phyloP scores from a whole-genome alignment of 1,140 invertebrate genomes.

The Anagrus nilaparvatae region DNA sequence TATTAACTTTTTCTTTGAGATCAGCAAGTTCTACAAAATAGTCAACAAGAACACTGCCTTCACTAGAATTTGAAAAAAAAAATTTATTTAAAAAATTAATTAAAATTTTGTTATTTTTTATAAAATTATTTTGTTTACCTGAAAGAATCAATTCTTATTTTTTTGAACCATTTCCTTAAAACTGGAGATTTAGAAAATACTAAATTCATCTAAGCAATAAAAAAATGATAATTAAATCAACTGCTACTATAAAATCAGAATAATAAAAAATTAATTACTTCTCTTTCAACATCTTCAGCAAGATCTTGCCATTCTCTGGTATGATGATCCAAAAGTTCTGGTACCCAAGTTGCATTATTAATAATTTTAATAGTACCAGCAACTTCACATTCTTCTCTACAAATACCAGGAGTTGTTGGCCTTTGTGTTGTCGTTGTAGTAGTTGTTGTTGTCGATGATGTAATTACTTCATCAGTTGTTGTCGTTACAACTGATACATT shows the following conservation, averaged over 20 bases:
- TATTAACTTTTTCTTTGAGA: slow-evolving; percentile 65
- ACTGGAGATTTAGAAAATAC: slow-evolving; percentile 65
- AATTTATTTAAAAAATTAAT: slow-evolving; percentile 4
- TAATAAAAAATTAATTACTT: slow-evolving; percentile 42
- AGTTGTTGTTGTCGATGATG: slow-evolving; percentile 60
- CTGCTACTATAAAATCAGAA: neutral
- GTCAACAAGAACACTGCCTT: slow-evolving; percentile 79
- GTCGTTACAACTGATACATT: slow-evolving; percentile 30
- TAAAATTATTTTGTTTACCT: slow-evolving; percentile 40
- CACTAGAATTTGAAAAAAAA: slow-evolving; percentile 38
- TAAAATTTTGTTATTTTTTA: neutral
- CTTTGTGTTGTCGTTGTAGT: slow-evolving; percentile 66
- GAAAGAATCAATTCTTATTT: slow-evolving; percentile 77
- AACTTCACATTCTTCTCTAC: slow-evolving; percentile 66
- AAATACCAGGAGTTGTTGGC: slow-evolving; percentile 72
- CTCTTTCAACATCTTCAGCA: slow-evolving; percentile 65
- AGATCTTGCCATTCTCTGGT: slow-evolving; percentile 76
- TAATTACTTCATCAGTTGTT: slow-evolving; percentile 32
- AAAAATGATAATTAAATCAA: slow-evolving; percentile 4
- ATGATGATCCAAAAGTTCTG: slow-evolving; percentile 74
- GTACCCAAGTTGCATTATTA: slow-evolving; percentile 69
- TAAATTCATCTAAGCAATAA: slow-evolving; percentile 60
- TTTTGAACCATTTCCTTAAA: slow-evolving; percentile 72
- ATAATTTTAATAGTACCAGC: slow-evolving; percentile 75
- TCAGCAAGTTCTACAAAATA: slow-evolving; percentile 76